Evolutionary conservation across 2,113 vertebrate species (phyloP).

Genomic region (Theristicus caerulescens): DNA sequence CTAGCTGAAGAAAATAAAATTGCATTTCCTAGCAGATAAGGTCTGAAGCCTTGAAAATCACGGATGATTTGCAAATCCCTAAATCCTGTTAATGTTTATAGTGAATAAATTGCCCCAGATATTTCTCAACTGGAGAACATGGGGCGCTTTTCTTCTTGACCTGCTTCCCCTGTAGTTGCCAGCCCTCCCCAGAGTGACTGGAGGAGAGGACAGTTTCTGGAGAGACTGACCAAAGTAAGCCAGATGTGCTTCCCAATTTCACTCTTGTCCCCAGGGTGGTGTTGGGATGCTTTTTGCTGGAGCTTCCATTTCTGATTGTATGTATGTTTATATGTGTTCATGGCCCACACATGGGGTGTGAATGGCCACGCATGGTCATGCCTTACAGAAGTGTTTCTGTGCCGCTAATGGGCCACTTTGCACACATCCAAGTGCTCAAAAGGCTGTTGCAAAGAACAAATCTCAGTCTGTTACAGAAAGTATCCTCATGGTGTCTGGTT

Average conservation of each 20-base stretch:
- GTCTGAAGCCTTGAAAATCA: conserved; percentile 4
- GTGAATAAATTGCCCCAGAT: neutral
- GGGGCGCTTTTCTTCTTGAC: neutral
- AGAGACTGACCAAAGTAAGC: conserved; percentile 25
- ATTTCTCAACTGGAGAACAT: conserved; percentile 17
- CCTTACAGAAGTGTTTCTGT: neutral
- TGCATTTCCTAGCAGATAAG: conserved; percentile 19
- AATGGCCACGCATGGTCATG: neutral
- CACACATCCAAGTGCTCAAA: neutral
- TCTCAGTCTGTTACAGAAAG: neutral
- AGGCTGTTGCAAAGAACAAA: neutral
- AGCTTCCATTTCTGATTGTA: conserved; percentile 12
- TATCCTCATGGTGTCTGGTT: neutral
- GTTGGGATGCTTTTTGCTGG: neutral
- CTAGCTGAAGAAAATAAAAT: neutral
- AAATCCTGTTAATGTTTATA: neutral
- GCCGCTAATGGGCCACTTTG: neutral
- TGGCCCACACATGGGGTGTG: neutral
- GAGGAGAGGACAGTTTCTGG: neutral
- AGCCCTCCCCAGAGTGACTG: neutral
- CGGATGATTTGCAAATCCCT: neutral
- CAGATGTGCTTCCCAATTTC: neutral
- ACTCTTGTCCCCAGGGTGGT: neutral
- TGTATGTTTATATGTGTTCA: neutral
- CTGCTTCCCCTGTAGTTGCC: neutral